Evolutionary conservation across 2,888 invertebrate genomes (phyloP).

Genomic region (Thymelicus sylvestris): DNA sequence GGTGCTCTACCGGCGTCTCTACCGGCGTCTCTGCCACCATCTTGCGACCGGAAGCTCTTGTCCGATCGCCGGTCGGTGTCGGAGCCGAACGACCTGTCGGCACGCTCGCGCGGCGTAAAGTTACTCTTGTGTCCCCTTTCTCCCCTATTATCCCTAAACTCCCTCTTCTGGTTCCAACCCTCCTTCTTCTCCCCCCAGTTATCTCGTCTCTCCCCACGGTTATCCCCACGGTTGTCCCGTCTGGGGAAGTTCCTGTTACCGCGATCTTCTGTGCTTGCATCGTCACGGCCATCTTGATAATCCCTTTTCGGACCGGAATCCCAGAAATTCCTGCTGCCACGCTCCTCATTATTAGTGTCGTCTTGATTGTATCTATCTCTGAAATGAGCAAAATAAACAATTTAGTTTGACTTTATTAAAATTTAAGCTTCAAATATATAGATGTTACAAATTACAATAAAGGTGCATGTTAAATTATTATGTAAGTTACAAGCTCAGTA

Average conservation of each 20-base stretch:
- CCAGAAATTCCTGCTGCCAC: slow-evolving; percentile 48
- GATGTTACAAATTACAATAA: too few species aligned
- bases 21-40: slow-evolving; percentile 53
- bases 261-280: slow-evolving; percentile 42
- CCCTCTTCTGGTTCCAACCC: slow-evolving; percentile 54
- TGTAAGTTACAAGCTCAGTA: too few species aligned
- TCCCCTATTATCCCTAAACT: slow-evolving; percentile 49
- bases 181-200: slow-evolving; percentile 52
- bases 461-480: too few species aligned
- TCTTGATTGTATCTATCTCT: slow-evolving; percentile 59
- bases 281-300: slow-evolving; percentile 39
- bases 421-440: too few species aligned
- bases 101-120: slow-evolving; percentile 67
- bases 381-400: slow-evolving; percentile 36
- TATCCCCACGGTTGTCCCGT: slow-evolving; percentile 32
- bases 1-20: slow-evolving; percentile 60
- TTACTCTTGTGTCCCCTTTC: slow-evolving; percentile 56
- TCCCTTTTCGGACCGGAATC: slow-evolving; percentile 52
- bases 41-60: slow-evolving; percentile 62
- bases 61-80: slow-evolving; percentile 66
- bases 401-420: too few species aligned
- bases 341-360: slow-evolving; percentile 49
- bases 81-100: slow-evolving; percentile 61
- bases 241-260: slow-evolving; percentile 43
- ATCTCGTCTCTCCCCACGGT: slow-evolving; percentile 48